These are phyloP conservation scores for Lophochroa leadbeateri DNA, from an alignment of 2,113 vertebrate species.

Conservation along the genomic window DNA sequence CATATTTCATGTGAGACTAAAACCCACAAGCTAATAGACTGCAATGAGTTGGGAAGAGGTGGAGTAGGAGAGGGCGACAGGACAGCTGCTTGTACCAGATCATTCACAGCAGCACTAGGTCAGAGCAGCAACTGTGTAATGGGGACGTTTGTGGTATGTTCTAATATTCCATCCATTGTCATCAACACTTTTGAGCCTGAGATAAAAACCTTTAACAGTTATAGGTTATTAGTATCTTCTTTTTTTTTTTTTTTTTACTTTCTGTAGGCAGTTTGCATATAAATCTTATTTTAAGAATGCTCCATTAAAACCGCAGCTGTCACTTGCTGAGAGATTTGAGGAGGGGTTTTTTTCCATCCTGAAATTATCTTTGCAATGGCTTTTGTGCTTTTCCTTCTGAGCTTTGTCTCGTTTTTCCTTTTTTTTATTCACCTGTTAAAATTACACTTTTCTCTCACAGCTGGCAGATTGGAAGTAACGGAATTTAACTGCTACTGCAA, in stretches of 20 bases:
- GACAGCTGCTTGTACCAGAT: background rate
- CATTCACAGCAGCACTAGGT: background rate
- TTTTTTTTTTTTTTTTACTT: conserved; percentile 25
- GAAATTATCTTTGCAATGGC: conserved; percentile 23
- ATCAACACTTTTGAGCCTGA: background rate
- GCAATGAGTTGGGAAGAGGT: background rate
- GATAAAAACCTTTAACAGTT: conserved; percentile 30
- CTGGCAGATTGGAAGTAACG: conserved; percentile 55
- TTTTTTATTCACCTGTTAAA: conserved; percentile 52
- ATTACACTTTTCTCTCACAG: conserved; percentile 26
- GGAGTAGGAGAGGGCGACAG: background rate
- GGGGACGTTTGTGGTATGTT: background rate
- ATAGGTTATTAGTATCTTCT: background rate
- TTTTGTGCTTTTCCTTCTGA: conserved; percentile 47
- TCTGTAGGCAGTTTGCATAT: conserved; percentile 43
- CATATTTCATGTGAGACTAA: background rate
- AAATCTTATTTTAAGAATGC: conserved; percentile 44
- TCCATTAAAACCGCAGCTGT: conserved; percentile 57
- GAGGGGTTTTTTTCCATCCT: background rate
- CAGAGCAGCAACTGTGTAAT: background rate
- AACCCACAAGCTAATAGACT: background rate
- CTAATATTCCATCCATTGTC: background rate
- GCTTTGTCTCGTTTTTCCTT: background rate
- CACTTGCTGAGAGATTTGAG: conserved; percentile 31
- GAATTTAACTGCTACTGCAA: conserved; percentile 46